phyloP scores from a whole-genome alignment of 2,113 vertebrate genomes.

The Chionodraco myersi region DNA sequence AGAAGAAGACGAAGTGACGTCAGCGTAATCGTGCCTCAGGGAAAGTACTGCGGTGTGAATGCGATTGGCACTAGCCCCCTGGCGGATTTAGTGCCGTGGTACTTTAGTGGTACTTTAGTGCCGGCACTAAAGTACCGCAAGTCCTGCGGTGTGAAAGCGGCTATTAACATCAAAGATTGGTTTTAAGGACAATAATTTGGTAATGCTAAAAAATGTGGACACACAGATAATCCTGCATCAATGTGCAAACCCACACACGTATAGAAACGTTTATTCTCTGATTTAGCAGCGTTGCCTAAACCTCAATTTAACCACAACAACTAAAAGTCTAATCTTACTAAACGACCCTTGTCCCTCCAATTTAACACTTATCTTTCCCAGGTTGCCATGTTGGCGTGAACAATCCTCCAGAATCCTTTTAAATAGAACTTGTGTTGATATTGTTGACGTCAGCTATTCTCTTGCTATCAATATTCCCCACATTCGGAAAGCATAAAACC shows the following conservation, averaged over 20 bases:
- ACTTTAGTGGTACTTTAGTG: too few relatives aligned
- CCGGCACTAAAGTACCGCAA: too few relatives aligned
- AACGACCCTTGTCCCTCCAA: slow-evolving; percentile 18
- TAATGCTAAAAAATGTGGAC: background rate
- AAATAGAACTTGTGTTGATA: background rate
- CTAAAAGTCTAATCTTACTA: slow-evolving; percentile 10
- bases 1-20: too few relatives aligned
- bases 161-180: slow-evolving; percentile 11
- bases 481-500: background rate
- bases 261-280: too few relatives aligned
- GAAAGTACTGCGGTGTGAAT: too few relatives aligned
- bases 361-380: too few relatives aligned
- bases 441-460: background rate
- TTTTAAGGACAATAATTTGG: background rate
- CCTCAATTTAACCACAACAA: background rate
- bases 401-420: too few relatives aligned
- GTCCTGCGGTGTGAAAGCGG: too few relatives aligned
- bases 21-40: too few relatives aligned
- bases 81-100: too few relatives aligned
- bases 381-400: too few relatives aligned
- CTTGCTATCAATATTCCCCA: background rate
- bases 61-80: too few relatives aligned
- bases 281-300: slow-evolving; percentile 2
- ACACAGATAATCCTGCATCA: background rate
- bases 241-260: background rate